Evolutionary conservation across 2,797 vertebrate species (phyloP).

Genomic region (Enteromius anoplus): DNA sequence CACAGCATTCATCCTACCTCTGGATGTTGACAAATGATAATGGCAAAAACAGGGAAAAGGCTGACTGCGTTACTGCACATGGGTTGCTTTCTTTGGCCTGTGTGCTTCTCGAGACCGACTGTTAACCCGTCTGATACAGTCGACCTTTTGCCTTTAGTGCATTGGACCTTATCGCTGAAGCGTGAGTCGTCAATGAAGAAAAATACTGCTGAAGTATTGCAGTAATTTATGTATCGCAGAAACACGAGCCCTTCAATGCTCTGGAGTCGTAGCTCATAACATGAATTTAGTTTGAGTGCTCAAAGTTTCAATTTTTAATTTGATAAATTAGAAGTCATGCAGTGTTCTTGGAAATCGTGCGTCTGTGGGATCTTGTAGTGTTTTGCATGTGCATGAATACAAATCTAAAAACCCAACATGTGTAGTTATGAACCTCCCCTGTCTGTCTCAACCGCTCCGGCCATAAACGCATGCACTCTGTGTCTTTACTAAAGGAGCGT

Average conservation of each 20-base stretch:
- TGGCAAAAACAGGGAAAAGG: conserved; percentile 64
- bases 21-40: conserved; percentile 62
- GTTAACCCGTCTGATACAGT: conserved; percentile 56
- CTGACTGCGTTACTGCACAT: conserved; percentile 61
- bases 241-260: conserved; percentile 66
- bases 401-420: not conserved
- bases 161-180: conserved; percentile 64
- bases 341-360: not conserved
- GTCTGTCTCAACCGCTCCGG: not conserved
- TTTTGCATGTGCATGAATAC: not conserved
- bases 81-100: conserved; percentile 73
- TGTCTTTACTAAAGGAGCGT: conserved; percentile 19
- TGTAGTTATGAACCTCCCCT: not conserved
- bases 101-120: conserved; percentile 20
- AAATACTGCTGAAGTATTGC: conserved; percentile 31
- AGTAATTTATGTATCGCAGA: conserved; percentile 63
- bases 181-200: conserved; percentile 59
- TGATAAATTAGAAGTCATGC: conserved; percentile 16
- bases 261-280: conserved; percentile 55
- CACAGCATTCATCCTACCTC: conserved; percentile 12
- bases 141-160: conserved; percentile 60
- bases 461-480: not conserved
- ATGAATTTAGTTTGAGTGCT: conserved; percentile 40
- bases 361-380: not conserved
- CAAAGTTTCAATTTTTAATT: conserved; percentile 16